Percentiles rank a stretch among this genome's conserved stretches.
Conservation (phyloP, 2,888 invertebrate species). For the Doris montereyensis region DNA sequence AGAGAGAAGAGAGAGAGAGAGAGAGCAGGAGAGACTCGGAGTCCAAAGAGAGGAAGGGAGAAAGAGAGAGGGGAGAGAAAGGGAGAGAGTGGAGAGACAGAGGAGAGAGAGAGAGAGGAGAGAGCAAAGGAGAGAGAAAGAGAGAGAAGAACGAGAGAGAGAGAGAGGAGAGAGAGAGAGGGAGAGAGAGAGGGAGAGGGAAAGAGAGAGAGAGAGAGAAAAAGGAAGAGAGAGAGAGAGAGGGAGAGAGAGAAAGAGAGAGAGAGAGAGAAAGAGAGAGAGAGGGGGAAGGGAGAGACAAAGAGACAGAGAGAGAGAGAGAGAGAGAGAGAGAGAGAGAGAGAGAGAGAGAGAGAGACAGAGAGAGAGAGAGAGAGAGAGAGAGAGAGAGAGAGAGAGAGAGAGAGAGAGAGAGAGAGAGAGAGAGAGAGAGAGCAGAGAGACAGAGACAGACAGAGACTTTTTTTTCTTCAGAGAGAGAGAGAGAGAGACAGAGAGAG, state of each 20-base stretch:
- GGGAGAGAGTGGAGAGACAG: background rate
- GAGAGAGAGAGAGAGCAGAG: background rate
- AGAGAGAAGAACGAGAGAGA: too few relatives aligned
- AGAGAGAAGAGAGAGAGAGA: background rate
- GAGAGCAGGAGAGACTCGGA: background rate
- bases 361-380: constrained; percentile 26
- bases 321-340: background rate
- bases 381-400: background rate
- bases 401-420: constrained; percentile 23
- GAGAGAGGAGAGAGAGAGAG: background rate
- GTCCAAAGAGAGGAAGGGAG: background rate
- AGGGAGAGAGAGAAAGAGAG: background rate
- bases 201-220: background rate
- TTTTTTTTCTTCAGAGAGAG: too few relatives aligned
- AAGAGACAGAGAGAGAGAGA: background rate
- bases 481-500: background rate
- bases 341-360: constrained; percentile 27
- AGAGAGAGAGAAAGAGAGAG: constrained; percentile 3
- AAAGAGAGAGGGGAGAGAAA: background rate
- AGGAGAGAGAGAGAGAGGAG: background rate
- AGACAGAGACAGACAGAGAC: background rate
- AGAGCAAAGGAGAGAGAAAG: background rate
- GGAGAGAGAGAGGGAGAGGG: background rate
- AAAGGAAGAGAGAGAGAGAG: background rate
- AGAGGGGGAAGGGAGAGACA: background rate